Base-by-base conservation (phyloP, 1,140 invertebrate species). In the Achroia grisella region DNA sequence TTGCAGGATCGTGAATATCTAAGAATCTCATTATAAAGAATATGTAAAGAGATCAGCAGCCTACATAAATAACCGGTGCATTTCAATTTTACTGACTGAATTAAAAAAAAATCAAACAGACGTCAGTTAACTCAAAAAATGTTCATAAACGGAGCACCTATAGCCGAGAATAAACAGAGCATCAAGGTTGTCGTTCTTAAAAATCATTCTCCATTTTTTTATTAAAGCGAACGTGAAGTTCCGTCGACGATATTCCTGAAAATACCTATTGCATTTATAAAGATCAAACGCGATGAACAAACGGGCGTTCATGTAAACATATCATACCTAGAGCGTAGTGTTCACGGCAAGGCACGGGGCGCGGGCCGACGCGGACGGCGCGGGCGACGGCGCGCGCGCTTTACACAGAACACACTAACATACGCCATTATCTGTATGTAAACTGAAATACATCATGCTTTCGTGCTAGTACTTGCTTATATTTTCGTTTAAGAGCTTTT, bases 201-300 rank as follows among this genome's bases (percentile, higher is more conserved):
- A 79, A 83, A 69, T 66, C 65, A 60, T 75, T 66, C 62, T 66
- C 53, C 62, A 60, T 68, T 62, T 77, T 79, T 83, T 83, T 75
- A 78, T 77, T 62, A 83, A 73, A 72, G 71, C 68, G 41, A 57
- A 57, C 54, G 58, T 59, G 52, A 52, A 69, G 61, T 71, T 61
- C 64, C 65, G 63, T 59, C 68, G 65, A 60, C 60, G 75, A 69
- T 75, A 71, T 83, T 83, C 74, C 75, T 64, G 70, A 81, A 23
- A 83, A 83, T 80, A 80, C 77, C 74, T 80, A 80, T 83, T 71
- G 75, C 79, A 80, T 83, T 83, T 79, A 80, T 70, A 83, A 80
- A 83, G 79, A 83, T 83, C 79, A 83, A 83, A 82, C 76, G 75
- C 45, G 57, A 68, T 35, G 70, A 74, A 78, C 74, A 78, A 76